phyloP scores from a whole-genome alignment of 2,797 vertebrate genomes.

The Takifugu ocellatus region DNA sequence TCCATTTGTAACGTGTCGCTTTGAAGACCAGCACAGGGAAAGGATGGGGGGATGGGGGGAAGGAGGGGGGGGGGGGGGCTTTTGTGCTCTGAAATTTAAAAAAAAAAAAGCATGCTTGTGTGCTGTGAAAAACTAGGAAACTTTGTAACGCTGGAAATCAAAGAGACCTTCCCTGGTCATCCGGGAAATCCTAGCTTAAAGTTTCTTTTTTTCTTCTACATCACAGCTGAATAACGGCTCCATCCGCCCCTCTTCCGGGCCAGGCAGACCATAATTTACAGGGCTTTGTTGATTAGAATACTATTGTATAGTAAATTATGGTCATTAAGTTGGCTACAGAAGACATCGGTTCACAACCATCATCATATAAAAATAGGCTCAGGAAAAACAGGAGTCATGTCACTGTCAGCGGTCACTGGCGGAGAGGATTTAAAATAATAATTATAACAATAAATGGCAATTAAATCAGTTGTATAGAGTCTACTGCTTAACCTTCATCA shows the following conservation, averaged over 20 bases:
- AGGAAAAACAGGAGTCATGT: background rate
- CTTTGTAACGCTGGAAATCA: constrained; percentile 4
- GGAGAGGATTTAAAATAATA: constrained; percentile 11
- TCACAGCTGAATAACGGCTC: background rate
- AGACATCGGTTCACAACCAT: constrained; percentile 26
- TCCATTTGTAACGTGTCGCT: constrained; percentile 4
- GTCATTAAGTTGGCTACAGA: constrained; percentile 21
- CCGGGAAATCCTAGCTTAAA: constrained; percentile 22
- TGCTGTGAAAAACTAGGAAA: constrained; percentile 11
- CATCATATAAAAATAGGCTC: constrained; percentile 10
- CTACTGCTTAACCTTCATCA: background rate
- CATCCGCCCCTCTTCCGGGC: constrained; percentile 1
- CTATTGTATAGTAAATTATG: constrained; percentile 31
- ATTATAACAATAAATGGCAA: constrained; percentile 13
- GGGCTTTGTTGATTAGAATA: background rate
- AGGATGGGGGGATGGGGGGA: background rate
- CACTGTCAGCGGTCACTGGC: constrained; percentile 9
- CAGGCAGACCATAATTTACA: constrained; percentile 18
- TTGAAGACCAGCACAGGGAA: background rate
- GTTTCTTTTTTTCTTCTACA: constrained; percentile 1
- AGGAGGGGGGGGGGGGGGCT: background rate
- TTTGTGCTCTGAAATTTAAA: constrained; percentile 1
- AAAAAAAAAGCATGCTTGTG: constrained; percentile 9
- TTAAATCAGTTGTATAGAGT: constrained; percentile 7
- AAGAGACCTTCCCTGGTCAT: constrained; percentile 1